Conservation (phyloP, 2,113 vertebrate genomes). For the Dendrocopos noguchii region DNA sequence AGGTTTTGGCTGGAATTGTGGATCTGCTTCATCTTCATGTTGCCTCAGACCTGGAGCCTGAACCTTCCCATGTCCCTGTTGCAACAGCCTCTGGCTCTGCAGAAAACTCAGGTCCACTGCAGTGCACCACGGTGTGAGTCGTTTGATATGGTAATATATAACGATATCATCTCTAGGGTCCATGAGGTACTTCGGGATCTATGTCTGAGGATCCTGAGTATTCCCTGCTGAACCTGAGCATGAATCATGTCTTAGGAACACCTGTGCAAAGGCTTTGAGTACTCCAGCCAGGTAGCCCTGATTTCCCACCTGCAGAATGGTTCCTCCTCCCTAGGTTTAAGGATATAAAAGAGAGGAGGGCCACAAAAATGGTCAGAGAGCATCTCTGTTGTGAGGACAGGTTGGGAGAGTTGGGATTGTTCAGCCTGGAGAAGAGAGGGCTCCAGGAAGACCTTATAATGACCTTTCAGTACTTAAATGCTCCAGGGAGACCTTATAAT, state of each 20-base stretch:
- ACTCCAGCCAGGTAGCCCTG: neutral
- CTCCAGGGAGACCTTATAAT: too few species aligned
- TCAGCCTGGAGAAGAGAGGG: too few species aligned
- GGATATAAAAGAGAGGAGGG: neutral
- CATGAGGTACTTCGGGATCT: neutral
- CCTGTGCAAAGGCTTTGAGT: neutral
- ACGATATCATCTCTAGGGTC: neutral
- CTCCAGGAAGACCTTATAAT: too few species aligned
- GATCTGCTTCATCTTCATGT: neutral
- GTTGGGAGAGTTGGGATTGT: too few species aligned
- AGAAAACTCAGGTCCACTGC: neutral
- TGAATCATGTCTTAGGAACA: neutral
- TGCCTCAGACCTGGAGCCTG: neutral
- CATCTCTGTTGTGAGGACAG: too few species aligned
- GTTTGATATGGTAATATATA: fast-evolving
- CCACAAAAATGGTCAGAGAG: too few species aligned
- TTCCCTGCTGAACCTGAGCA: neutral
- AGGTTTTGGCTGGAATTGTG: neutral
- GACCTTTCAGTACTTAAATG: too few species aligned
- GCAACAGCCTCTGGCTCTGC: neutral
- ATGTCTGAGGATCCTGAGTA: neutral
- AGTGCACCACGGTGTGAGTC: fast-evolving
- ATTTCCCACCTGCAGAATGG: neutral
- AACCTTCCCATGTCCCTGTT: neutral
- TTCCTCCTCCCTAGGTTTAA: neutral